Base-by-base conservation (phyloP, 2,113 vertebrate genomes). In the Strigops habroptila region DNA sequence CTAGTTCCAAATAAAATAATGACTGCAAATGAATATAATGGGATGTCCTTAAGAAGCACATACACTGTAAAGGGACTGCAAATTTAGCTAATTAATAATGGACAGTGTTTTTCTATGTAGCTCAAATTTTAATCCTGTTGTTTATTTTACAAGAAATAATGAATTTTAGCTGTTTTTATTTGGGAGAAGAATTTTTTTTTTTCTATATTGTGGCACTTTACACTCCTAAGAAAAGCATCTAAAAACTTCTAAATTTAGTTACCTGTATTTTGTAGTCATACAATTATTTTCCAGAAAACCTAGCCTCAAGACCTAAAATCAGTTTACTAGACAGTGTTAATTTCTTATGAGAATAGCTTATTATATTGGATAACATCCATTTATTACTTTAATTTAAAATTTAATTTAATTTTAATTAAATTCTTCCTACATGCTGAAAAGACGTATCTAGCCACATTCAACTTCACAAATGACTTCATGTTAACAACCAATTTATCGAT, bases 371-470 rank as follows among this genome's bases (percentile, higher is more conserved):
- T 87, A 95, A 62, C 39, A 73, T 80, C 39, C 74, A 59, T 79
- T 97, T 94, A 94, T 87, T 91, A 77, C 91, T 77, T 95, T 95
- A 94, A 96, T 95, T 91, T 87, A 82, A 48, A 91, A 91, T 92
- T 88, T 96, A 82, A 94, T 96, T 97, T 93, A 1, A 77, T 91
- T 96, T 93, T 96, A 97, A 97, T 97, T 93, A 94, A 91, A 79
- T 94, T 87, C 63, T 94, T 89, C n/a, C 52, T 91, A 57, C 84
- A 33, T 76, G 41, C 85, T 73, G 63, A 92, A 95, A 85, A 95
- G 57, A 91, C 77, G 52, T 85, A 93, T 69, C 78, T 90, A 94
- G 85, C 75, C 2, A 10, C 70, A 81, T 91, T 93, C 91, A 94
- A 18, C 74, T 85, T 68, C 87, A 90, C n/a, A 96, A 96, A 95